These are phyloP conservation scores for Carlito syrichta DNA, from an alignment of 2,113 vertebrate species.

Conservation along the genomic window DNA sequence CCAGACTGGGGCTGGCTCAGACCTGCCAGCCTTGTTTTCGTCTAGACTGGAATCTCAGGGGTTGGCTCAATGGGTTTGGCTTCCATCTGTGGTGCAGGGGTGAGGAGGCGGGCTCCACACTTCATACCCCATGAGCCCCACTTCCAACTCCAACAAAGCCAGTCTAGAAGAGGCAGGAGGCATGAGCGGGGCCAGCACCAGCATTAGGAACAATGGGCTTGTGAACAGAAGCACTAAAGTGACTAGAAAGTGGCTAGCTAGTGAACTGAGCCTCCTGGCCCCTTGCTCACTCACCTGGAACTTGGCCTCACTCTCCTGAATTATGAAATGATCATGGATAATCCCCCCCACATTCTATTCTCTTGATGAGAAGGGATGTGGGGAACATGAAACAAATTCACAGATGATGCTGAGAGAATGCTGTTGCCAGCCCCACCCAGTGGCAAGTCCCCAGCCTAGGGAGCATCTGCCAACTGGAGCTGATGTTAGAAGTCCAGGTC, in stretches of 20 bases:
- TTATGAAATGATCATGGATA: constrained; percentile 59
- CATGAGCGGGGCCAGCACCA: no score
- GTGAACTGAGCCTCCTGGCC: not conserved
- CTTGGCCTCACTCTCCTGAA: constrained; percentile 18
- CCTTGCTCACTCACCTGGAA: constrained; percentile 44
- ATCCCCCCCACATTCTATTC: constrained; percentile 55
- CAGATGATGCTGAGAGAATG: constrained; percentile 41
- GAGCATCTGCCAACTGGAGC: not conserved
- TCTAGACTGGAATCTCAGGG: constrained; percentile 28
- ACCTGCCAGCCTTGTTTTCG: constrained; percentile 22
- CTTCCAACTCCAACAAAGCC: no score
- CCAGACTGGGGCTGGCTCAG: constrained; percentile 36
- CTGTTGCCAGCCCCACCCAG: not conserved
- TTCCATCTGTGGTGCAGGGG: not conserved
- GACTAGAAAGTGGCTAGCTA: not conserved
- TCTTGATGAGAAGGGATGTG: constrained; percentile 37
- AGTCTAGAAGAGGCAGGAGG: no score
- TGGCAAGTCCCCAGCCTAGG: no score
- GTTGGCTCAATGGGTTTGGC: not conserved
- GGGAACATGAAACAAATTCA: constrained; percentile 31
- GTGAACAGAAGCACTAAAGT: not conserved
- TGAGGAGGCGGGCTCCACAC: not conserved
- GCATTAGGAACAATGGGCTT: not conserved
- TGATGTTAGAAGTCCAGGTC: not conserved
- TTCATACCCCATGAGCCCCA: no score